Evolutionary conservation across 1,140 invertebrate species (phyloP).

Genomic region (Drosophila lini): DNA sequence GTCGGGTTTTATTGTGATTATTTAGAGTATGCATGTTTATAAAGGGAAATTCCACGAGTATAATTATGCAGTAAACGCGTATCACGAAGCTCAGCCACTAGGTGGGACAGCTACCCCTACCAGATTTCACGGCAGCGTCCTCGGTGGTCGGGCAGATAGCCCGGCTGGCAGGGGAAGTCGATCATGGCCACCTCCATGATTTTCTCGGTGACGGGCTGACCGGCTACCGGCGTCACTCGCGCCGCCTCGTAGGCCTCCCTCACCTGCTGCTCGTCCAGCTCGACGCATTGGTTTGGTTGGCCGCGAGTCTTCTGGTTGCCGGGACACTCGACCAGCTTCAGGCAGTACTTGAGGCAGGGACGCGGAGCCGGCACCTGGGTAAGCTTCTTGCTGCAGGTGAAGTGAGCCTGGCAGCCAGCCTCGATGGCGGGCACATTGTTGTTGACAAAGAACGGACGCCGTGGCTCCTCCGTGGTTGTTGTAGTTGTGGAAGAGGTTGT

Average conservation of each 20-base stretch:
- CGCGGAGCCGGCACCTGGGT: slow-evolving; percentile 42
- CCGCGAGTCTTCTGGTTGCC: slow-evolving; percentile 44
- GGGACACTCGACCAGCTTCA: slow-evolving; percentile 67
- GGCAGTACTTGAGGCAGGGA: slow-evolving; percentile 75
- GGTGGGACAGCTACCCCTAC: slow-evolving; percentile 26
- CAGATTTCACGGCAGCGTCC: slow-evolving; percentile 80
- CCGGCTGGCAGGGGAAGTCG: slow-evolving; percentile 80
- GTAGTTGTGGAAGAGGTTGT: slow-evolving; percentile 44
- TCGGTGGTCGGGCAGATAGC: slow-evolving; percentile 73
- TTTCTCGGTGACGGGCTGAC: slow-evolving; percentile 29
- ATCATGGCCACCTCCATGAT: slow-evolving; percentile 78
- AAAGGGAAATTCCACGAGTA: slow-evolving; percentile 25
- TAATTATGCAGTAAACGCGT: slow-evolving; percentile 16
- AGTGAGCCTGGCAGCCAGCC: slow-evolving; percentile 49
- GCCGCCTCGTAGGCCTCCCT: slow-evolving; percentile 27
- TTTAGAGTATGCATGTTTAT: slow-evolving; percentile 24
- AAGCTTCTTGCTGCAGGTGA: slow-evolving; percentile 67
- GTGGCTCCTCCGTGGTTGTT: slow-evolving; percentile 26
- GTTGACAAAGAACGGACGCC: slow-evolving; percentile 47
- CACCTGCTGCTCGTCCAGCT: slow-evolving; percentile 62
- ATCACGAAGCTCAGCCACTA: background rate
- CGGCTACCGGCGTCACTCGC: background rate
- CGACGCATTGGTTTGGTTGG: slow-evolving; percentile 60
- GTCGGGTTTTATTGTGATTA: slow-evolving; percentile 33
- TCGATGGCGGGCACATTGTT: slow-evolving; percentile 64